Evolutionary conservation across 2,888 invertebrate genomes (phyloP).

Genomic region (Ochropleura leucogaster): DNA sequence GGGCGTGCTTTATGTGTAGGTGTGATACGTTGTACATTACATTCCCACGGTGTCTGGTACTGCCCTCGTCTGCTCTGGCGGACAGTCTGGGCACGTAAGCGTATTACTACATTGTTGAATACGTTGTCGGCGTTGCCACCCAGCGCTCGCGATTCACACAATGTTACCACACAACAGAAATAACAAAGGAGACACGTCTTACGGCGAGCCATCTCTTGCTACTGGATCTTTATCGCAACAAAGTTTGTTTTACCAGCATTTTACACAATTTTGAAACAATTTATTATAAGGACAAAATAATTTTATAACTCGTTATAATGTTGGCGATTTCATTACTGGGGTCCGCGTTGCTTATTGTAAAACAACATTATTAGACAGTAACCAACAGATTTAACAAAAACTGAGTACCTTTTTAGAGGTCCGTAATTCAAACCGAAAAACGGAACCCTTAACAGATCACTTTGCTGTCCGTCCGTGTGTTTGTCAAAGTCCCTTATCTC

Average conservation of each 20-base stretch:
- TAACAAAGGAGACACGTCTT: slow-evolving; percentile 51
- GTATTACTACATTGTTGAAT: slow-evolving; percentile 62
- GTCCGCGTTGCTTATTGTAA: slow-evolving; percentile 36
- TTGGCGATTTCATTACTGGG: slow-evolving; percentile 40
- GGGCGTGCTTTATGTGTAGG: not conserved
- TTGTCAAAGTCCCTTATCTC: too few species aligned
- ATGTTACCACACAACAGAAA: slow-evolving; percentile 56
- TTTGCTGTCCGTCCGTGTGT: too few species aligned
- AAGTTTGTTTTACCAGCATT: slow-evolving; percentile 58
- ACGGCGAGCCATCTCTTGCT: slow-evolving; percentile 15
- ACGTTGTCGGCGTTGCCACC: slow-evolving; percentile 43
- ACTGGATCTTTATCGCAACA: slow-evolving; percentile 46
- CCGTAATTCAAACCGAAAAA: too few species aligned
- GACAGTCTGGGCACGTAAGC: slow-evolving; percentile 64
- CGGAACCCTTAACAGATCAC: too few species aligned
- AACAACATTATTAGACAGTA: slow-evolving; percentile 22
- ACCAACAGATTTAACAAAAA: slow-evolving; percentile 3
- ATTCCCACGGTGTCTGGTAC: slow-evolving; percentile 53
- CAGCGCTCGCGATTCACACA: slow-evolving; percentile 39
- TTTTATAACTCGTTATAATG: slow-evolving; percentile 58
- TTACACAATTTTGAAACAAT: slow-evolving; percentile 58
- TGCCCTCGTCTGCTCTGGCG: slow-evolving; percentile 29
- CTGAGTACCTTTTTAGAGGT: not conserved
- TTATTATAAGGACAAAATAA: slow-evolving; percentile 57
- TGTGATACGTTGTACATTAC: slow-evolving; percentile 33